phyloP scores from a whole-genome alignment of 2,888 invertebrate species.

The Chloroclystis v-ata region DNA sequence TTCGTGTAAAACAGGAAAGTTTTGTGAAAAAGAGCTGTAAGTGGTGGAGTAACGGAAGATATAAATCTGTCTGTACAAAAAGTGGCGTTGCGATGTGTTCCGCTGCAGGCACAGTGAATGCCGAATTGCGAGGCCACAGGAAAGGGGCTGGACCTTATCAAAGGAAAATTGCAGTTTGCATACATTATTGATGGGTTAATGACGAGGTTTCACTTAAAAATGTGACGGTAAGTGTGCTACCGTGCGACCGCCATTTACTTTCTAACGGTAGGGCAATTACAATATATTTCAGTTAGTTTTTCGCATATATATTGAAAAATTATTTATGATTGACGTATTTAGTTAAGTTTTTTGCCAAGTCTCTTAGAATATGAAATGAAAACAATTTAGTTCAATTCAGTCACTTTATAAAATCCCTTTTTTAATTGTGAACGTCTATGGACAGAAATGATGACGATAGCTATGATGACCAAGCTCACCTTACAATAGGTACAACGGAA shows the following conservation, averaged over 20 bases:
- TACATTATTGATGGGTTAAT: conserved; percentile 34
- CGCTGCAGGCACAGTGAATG: conserved; percentile 29
- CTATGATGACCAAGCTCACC: no score
- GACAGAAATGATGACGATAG: no score
- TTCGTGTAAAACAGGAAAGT: conserved; percentile 7
- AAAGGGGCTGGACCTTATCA: conserved; percentile 36
- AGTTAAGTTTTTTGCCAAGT: no score
- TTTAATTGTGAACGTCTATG: no score
- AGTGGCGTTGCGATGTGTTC: conserved; percentile 35
- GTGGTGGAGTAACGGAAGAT: conserved; percentile 43
- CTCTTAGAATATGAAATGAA: no score
- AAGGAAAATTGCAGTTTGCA: conserved; percentile 33
- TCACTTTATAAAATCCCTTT: no score
- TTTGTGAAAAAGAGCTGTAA: conserved; percentile 34
- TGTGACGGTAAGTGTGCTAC: not conserved
- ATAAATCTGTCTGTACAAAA: conserved; percentile 51
- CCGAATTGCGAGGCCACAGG: conserved; percentile 41
- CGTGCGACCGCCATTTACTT: not conserved
- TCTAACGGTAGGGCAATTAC: no score
- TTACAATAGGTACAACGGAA: no score
- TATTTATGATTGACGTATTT: no score
- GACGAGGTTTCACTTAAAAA: conserved; percentile 3
- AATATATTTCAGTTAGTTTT: no score
- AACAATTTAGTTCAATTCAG: no score
- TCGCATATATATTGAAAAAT: no score